A percentile compares a stretch with the other conserved stretches of the same genome.
Evolutionary conservation across 2,113 vertebrate genomes (phyloP).

Genomic region (Geococcyx californianus): DNA sequence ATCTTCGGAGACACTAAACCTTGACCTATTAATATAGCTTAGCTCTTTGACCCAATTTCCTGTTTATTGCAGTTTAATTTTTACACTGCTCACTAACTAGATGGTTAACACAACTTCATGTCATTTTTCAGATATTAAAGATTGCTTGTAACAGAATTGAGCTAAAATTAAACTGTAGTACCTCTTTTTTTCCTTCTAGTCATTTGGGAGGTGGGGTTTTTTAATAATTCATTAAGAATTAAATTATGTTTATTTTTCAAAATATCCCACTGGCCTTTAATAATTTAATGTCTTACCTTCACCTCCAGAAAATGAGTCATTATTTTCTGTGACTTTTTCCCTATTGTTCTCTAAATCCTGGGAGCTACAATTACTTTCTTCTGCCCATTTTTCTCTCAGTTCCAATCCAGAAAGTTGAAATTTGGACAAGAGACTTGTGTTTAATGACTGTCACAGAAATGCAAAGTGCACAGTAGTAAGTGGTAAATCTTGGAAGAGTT

Average conservation of each 20-base stretch:
- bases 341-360: not conserved
- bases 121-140: conserved; percentile 9
- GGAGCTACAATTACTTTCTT: not conserved
- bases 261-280: conserved; percentile 25
- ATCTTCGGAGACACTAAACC: not conserved
- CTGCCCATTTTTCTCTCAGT: not conserved
- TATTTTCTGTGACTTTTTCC: not conserved
- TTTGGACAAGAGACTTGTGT: not conserved
- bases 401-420: not conserved
- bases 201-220: not conserved
- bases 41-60: not conserved
- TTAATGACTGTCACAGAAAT: not conserved
- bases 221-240: conserved; percentile 14
- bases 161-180: conserved; percentile 29
- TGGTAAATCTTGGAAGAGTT: not conserved
- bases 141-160: not conserved
- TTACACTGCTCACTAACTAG: not conserved
- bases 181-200: conserved; percentile 4
- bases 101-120: not conserved
- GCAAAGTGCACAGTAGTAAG: not conserved
- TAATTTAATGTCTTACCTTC: not conserved
- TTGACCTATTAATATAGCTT: not conserved
- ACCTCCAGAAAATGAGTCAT: not conserved
- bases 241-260: conserved; percentile 54
- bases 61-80: conserved; percentile 5